Evolutionary conservation across 2,888 invertebrate species (phyloP).

Genomic region (Drosophila multiciliata): DNA sequence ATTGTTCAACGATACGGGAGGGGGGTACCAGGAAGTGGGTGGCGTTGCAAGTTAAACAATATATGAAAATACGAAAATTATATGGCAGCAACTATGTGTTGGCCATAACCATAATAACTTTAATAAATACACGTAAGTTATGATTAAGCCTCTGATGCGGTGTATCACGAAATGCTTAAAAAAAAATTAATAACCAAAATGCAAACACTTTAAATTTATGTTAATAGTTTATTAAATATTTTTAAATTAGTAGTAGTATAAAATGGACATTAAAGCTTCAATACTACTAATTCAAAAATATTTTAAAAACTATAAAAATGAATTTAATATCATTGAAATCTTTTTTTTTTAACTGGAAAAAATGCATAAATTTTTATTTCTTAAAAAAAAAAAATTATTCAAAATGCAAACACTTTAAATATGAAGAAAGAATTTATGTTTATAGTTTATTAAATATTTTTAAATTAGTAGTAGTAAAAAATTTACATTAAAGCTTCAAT

Average conservation of each 20-base stretch:
- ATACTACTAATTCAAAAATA: background rate
- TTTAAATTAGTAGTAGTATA: background rate
- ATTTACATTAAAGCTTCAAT: too few relatives aligned
- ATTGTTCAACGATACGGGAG: slow-evolving; percentile 50
- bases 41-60: slow-evolving; percentile 69
- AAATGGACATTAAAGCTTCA: too few relatives aligned
- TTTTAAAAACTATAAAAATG: background rate
- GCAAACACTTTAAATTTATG: slow-evolving; percentile 1
- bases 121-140: slow-evolving; percentile 67
- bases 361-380: background rate
- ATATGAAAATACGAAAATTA: slow-evolving; percentile 79
- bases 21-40: slow-evolving; percentile 41
- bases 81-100: slow-evolving; percentile 71
- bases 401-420: slow-evolving; percentile 10
- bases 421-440: background rate
- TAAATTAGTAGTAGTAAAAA: background rate
- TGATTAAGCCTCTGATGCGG: slow-evolving; percentile 40
- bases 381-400: background rate
- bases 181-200: slow-evolving; percentile 4
- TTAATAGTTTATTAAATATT: background rate
- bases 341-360: too few relatives aligned
- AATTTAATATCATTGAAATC: too few relatives aligned
- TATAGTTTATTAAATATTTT: background rate
- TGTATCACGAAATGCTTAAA: slow-evolving; percentile 6
- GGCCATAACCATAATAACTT: slow-evolving; percentile 78